Conservation (phyloP, 2,797 vertebrate genomes). For the Calcarius lapponicus region DNA sequence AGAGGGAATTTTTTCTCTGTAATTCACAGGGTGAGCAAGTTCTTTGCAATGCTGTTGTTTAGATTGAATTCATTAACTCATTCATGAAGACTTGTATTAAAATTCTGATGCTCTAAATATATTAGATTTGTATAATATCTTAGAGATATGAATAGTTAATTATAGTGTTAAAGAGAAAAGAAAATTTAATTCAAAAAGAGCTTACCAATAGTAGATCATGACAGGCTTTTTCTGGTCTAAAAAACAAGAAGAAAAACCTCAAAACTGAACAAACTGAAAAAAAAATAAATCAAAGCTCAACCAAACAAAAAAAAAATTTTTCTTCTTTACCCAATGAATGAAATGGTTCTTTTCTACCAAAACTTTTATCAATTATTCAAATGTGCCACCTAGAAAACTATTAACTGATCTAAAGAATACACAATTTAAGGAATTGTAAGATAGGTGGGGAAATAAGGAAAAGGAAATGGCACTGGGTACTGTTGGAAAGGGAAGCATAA, state of each 20-base stretch:
- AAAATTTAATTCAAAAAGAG: neutral
- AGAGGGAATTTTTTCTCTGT: neutral
- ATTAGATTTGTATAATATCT: neutral
- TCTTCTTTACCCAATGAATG: neutral
- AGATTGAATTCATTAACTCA: neutral
- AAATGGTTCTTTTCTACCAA: neutral
- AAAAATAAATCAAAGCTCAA: rapidly evolving
- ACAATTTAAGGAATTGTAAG: neutral
- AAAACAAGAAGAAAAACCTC: neutral
- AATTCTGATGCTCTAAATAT: neutral
- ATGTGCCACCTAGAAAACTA: neutral
- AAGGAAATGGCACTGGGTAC: neutral
- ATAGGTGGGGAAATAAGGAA: neutral
- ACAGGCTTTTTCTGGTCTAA: neutral
- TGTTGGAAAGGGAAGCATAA: neutral
- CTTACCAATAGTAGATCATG: neutral
- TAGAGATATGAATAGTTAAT: neutral
- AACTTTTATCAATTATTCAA: neutral
- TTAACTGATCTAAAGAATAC: neutral
- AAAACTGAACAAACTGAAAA: neutral
- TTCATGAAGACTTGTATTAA: neutral
- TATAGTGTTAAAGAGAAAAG: neutral
- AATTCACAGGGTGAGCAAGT: neutral
- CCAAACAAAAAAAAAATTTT: neutral
- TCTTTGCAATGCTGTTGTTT: neutral